Evolutionary conservation across 92 coral and sea anemone genomes (phyloP).

Genomic region (Parazoanthus atlanticus): DNA sequence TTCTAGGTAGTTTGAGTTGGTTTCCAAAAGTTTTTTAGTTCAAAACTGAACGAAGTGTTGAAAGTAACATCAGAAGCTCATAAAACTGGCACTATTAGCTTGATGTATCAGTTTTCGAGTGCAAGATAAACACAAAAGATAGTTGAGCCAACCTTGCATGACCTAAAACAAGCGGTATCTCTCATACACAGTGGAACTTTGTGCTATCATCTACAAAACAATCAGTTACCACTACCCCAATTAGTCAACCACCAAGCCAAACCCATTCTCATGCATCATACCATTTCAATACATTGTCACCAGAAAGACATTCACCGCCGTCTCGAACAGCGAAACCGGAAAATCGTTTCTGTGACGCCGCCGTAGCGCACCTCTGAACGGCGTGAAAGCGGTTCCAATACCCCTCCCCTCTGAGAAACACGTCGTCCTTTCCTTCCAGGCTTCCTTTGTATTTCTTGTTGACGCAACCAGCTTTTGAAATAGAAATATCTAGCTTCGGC

Average conservation of each 20-base stretch:
- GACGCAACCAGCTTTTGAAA: not conserved
- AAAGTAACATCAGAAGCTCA: too few relatives aligned
- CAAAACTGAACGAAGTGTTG: too few relatives aligned
- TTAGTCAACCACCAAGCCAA: not conserved
- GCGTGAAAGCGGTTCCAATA: conserved; percentile 12
- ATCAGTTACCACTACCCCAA: too few relatives aligned
- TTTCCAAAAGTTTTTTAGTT: too few relatives aligned
- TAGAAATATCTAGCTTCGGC: not conserved
- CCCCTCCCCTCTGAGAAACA: not conserved
- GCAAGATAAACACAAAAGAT: too few relatives aligned
- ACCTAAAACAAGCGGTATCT: not conserved
- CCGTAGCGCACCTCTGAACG: conserved; percentile 1
- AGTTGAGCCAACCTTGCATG: too few relatives aligned
- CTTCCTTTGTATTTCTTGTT: not conserved
- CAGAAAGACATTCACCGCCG: conserved; percentile 14
- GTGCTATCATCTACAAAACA: too few relatives aligned
- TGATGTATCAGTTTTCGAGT: too few relatives aligned
- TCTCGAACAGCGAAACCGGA: conserved; percentile 16
- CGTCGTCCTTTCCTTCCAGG: conserved; percentile 21
- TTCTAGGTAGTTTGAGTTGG: too few relatives aligned
- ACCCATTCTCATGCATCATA: not conserved
- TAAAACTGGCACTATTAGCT: too few relatives aligned
- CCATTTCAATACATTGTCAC: not conserved
- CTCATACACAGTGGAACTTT: too few relatives aligned
- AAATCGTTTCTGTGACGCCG: not conserved